Base-by-base conservation (phyloP, 2,888 invertebrate species). In the Cristatella mucedo region DNA sequence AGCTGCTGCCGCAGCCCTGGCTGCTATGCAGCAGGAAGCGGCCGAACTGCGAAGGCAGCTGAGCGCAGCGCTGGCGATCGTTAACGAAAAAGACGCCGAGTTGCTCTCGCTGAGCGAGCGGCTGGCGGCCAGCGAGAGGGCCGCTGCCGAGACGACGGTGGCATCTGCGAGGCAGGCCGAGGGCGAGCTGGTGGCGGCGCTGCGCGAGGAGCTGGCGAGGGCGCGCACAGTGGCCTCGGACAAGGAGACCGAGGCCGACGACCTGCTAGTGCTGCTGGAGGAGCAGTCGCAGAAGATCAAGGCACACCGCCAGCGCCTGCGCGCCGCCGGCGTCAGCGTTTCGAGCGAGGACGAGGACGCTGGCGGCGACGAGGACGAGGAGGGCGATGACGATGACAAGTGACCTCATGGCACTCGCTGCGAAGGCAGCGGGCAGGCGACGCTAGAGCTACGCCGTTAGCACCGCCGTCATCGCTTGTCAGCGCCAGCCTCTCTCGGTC, bases 241-340 rank as follows among this genome's bases (percentile, higher is more conserved):
- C 48, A 56, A 85, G 45, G 76, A 74, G 56, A 82, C 78, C 57
- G 93, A 95, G 56, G 91, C 93, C 63, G 93, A 95, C 51, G 89
- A 93, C 66, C 67, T 95, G 46, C 66, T 95, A 41, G 80, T 83
- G 55, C 67, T 95, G 42, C 69, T 95, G 29, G 79, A 31, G 29
- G 20, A 21, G 9, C 24, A 39, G 21, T 31, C 29, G 7, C 21
- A 31, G 31, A 21, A 31, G 6, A 39, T 29, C 15, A 9, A 26
- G 16, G 34, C 32, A 38, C 32, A 33, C 20, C 40, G 19, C 33
- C 30, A 11, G 29, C 39, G 41, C 38, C 36, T 36, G 22, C 22
- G 24, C 22, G 41, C 41, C 26, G 33, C 40, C 31, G 33, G 36
- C 30, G 11, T 39, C 29, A 33, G 29, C 29, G 39, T 37, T 41